Conservation (phyloP, 2,888 invertebrate genomes). For the Cylindroiulus punctatus region DNA sequence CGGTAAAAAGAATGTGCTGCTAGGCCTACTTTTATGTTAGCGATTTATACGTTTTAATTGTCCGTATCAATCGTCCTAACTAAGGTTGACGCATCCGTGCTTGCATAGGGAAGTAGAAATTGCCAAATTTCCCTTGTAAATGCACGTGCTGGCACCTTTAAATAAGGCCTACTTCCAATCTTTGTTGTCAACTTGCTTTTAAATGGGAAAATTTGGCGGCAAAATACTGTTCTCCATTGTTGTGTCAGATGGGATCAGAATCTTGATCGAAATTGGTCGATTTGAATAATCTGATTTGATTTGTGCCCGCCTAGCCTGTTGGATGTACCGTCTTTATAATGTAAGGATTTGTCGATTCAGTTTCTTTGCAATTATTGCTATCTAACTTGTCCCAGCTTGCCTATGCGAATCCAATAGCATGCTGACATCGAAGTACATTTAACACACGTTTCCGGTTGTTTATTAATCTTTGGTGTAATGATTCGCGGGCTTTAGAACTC, state of each 20-base stretch:
- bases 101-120: not conserved
- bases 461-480: too few relatives aligned
- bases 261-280: not conserved
- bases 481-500: too few relatives aligned
- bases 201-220: slow-evolving; percentile 15
- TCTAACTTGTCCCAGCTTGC: too few relatives aligned
- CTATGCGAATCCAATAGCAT: too few relatives aligned
- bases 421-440: too few relatives aligned
- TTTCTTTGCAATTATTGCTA: too few relatives aligned
- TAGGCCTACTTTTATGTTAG: slow-evolving; percentile 23
- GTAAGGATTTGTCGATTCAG: too few relatives aligned
- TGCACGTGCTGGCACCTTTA: not conserved
- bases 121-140: not conserved
- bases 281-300: not conserved
- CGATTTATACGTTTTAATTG: not conserved
- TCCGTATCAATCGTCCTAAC: not conserved
- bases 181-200: slow-evolving; percentile 8
- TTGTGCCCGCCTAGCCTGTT: too few relatives aligned
- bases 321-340: too few relatives aligned
- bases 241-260: not conserved
- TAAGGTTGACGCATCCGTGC: not conserved
- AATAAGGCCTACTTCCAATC: not conserved
- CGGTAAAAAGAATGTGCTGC: not conserved
- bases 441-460: too few relatives aligned
- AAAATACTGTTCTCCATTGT: not conserved